Evolutionary conservation across 2,113 vertebrate species (phyloP), one percentile per base, ranked within the genome.

Genomic region (Hippopotamus amphibius): DNA sequence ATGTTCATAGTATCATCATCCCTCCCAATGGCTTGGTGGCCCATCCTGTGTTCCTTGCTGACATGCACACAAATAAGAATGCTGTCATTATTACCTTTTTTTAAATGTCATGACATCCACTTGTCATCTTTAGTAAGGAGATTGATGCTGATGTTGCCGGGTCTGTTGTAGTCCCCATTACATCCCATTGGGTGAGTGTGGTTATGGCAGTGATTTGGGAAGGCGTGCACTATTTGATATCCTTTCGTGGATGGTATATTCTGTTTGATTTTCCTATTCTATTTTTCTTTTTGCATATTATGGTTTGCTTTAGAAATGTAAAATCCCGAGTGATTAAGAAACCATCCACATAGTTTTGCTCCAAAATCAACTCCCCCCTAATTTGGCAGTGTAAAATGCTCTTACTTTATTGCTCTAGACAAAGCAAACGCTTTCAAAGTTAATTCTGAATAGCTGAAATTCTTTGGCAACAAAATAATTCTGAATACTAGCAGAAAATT

Each of bases 401-500:
- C 88, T 95, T 89, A 2, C 21, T 96, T 96, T 85, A 66, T 11
- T 97, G 80, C 95, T 93, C 50, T 85, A 88, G 88, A 95, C 89
- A 86, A 98, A 98, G 88, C 94, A 97, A 97, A 97, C 61, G 48
- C 94, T 98, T 98, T 98, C 92, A 93, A 98, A 98, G 88, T 98
- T 81, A 96, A 41, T 98, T 98, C 92, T 97, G 59, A 72, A 91
- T 88, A 96, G 59, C 92, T 98, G 72, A 96, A 98, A 87, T 98
- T 98, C 96, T 95, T 96, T 97, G 95, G 97, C 93, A 96, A 97
- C 97, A 98, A 98, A 98, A 98, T 98, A 98, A 97, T 97, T 98
- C 97, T 98, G 95, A 98, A 97, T 86, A 90, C 71, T 79, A 88
- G 92, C 97, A 95, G 86, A 46, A 97, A 98, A 99, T 98, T 98